Percentiles rank a stretch among this genome's conserved stretches.
Conservation (phyloP, 2,797 vertebrate genomes). For the Sebastes vulpes region DNA sequence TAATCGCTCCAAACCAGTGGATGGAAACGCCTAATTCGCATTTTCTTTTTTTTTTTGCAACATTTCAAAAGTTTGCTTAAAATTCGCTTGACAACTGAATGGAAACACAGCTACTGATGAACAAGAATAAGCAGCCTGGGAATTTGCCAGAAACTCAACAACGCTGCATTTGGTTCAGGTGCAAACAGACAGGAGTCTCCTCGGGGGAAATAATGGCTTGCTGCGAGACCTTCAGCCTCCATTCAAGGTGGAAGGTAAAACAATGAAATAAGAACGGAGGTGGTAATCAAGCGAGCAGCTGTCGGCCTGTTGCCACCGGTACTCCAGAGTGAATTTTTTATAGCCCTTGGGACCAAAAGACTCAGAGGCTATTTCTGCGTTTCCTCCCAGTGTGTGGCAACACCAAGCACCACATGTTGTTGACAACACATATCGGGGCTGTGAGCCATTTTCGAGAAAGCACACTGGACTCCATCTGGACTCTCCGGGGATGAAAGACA, state of each 20-base stretch:
- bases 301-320: slow-evolving; percentile 60
- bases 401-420: slow-evolving; percentile 48
- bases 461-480: slow-evolving; percentile 47
- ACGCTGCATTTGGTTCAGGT: slow-evolving; percentile 22
- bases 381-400: slow-evolving; percentile 36
- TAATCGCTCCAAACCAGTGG: fast-evolving
- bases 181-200: slow-evolving; percentile 51
- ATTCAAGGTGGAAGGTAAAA: slow-evolving; percentile 80
- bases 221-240: slow-evolving; percentile 73
- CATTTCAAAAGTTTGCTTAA: not conserved
- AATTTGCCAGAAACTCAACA: slow-evolving; percentile 52
- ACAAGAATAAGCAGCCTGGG: slow-evolving; percentile 21
- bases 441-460: slow-evolving; percentile 32
- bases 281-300: slow-evolving; percentile 74
- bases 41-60: not conserved
- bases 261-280: slow-evolving; percentile 76
- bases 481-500: slow-evolving; percentile 39
- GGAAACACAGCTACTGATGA: not conserved
- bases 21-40: not conserved
- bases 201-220: slow-evolving; percentile 76
- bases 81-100: not conserved
- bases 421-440: slow-evolving; percentile 36
- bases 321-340: slow-evolving; percentile 72
- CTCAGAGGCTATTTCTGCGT: slow-evolving; percentile 58
- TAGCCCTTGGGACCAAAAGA: slow-evolving; percentile 69